Base-by-base conservation (phyloP, 2,797 vertebrate species). In the Lophotriccus pileatus region DNA sequence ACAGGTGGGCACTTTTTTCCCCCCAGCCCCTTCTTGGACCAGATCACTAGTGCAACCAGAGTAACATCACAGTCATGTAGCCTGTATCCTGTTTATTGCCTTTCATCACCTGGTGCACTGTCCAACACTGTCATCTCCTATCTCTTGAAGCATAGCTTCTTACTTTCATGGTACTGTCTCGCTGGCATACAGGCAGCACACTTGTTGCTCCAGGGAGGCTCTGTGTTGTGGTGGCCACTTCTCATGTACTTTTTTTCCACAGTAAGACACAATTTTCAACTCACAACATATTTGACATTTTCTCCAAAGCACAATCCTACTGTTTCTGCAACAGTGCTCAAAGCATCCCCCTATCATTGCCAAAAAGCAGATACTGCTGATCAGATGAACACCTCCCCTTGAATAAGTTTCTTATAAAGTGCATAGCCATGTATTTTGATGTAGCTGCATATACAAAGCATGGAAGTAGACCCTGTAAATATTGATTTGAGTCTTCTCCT, bases 101-200 rank as follows among this genome's bases (percentile, higher is more conserved):
- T 55, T 66, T 27, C 36, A 80, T n/a, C 46, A n/a, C 19, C 28
- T 37, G 49, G 21, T 32, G 81, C 25, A 37, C 32, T 9, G 68
- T 85, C 63, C 68, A 77, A 55, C 44, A 52, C 1, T 34, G 28
- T 43, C 49, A 81, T 47, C 27, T 83, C 41, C 44, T 32, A 11
- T 8, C 21, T 37, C 74, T 34, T 17, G 37, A 89, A 93, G 55
- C 24, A 73, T 18, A 55, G 41, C 15, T 59, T 74, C 18, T 44
- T n/a, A 23, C 12, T 43, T 55, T 30, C 3, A 1, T 3, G 30
- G 49, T 36, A 60, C 20, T 4, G 2, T 41, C 64, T 53, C 0
- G 0, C 62, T 39, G 30, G 41, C 52, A 78, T 0, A 0, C 25
- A 49, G 53, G n/a, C 1, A 1, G 49, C 4, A 1, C 2, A 2